Evolutionary conservation across 2,797 vertebrate genomes (phyloP), one percentile per base, ranked within the genome.

Genomic region (Chloroceryle inda): DNA sequence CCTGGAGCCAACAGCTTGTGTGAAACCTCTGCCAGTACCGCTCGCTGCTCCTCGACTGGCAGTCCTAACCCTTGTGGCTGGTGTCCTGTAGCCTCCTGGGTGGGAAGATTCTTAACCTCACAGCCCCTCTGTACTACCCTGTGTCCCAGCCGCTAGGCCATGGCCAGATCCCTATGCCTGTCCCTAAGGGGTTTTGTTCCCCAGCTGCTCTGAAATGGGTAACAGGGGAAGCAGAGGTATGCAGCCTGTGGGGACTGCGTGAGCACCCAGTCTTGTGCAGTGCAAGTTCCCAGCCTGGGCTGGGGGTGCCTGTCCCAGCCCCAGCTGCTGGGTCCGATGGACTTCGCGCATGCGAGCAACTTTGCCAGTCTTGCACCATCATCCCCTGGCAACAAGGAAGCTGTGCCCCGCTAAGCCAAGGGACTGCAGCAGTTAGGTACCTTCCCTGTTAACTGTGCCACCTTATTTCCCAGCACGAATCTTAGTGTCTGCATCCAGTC

Each of bases 141-240:
- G 15, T 20, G 50, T 45, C 50, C 24, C 79, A n/a, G 84, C 53
- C 0, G 0, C 27, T 0, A 4, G 6, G 50, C 56, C 5, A 0
- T 6, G 44, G 14, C 49, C 33, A 6, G 12, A 35, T 24, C 31
- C 42, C 33, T 20, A 0, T 53, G 44, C 26, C 11, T 58, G 2
- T 31, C 53, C 50, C 40, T 26, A 2, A 24, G 20, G 17, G 9
- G 3, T n/a, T 56, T 79, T 78, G 29, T 52, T 83, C 27, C 29
- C 12, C 11, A 15, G 37, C 47, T 53, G 53, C 79, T 90, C 23
- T 29, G 69, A 35, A 74, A 26, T 14, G 38, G 9, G 19, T 47
- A 38, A 59, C 35, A 29, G 53, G 64, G 31, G 10, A 27, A 19
- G 0, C 21, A 0, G 31, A 56, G 45, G 5, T 10, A 14, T 33